Percentiles rank a stretch among this genome's conserved stretches.
Evolutionary conservation across 1,140 invertebrate genomes (phyloP).

Genomic region (Drosophila pseudoobscura): DNA sequence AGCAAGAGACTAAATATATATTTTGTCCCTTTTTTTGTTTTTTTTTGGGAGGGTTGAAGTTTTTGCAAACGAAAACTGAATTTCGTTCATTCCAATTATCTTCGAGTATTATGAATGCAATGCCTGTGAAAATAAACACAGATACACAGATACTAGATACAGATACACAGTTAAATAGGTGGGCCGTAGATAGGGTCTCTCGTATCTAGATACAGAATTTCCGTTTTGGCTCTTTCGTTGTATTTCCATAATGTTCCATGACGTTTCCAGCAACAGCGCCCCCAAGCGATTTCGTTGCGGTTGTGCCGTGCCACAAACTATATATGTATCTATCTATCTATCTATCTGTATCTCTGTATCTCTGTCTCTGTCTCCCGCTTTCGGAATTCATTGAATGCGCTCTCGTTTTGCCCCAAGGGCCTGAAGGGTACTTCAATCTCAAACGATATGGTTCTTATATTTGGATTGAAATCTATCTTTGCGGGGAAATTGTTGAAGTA

Average conservation of each 20-base stretch:
- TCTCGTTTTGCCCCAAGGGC: no score
- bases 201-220: slow-evolving; percentile 52
- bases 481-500: no score
- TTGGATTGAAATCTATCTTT: no score
- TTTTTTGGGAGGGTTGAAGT: no score
- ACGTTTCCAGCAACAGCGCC: slow-evolving; percentile 16
- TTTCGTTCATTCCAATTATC: no score
- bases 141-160: slow-evolving; percentile 1
- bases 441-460: no score
- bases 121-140: neutral
- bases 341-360: neutral
- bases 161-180: slow-evolving; percentile 24
- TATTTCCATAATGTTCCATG: slow-evolving; percentile 55
- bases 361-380: neutral
- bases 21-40: no score
- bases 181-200: neutral
- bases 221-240: slow-evolving; percentile 40
- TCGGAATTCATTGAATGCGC: no score
- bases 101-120: neutral
- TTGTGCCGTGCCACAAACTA: slow-evolving; percentile 5
- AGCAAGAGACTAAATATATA: no score
- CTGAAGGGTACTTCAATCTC: no score
- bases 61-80: no score
- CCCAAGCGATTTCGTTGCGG: no score
- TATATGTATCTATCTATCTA: neutral